Percentiles rank a stretch among this genome's conserved stretches.
Evolutionary conservation across 2,113 vertebrate genomes (phyloP).

Genomic region (Donacobius atricapilla): DNA sequence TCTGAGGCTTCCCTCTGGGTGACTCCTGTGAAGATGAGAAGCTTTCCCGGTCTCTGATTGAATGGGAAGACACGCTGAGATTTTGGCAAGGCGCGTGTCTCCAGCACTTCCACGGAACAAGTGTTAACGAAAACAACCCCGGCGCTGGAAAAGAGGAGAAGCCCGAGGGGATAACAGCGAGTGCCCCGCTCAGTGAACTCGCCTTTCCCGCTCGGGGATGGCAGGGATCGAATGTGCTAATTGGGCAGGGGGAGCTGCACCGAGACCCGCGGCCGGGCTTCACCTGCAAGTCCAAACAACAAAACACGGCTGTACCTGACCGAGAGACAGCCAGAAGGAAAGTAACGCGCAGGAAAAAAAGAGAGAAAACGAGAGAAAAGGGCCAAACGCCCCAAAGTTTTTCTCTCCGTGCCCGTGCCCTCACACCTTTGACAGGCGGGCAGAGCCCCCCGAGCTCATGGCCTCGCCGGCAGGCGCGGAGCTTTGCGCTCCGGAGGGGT

Average conservation of each 20-base stretch:
- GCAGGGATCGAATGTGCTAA: neutral
- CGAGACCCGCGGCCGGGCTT: neutral
- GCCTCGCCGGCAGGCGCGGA: neutral
- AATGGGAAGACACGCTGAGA: conserved; percentile 34
- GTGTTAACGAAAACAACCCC: neutral
- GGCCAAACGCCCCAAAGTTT: neutral
- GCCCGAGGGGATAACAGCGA: neutral
- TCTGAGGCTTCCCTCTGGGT: conserved; percentile 14
- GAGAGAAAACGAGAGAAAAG: rapidly evolving
- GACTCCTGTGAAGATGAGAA: conserved; percentile 28
- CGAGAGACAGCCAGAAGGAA: neutral
- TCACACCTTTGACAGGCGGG: neutral
- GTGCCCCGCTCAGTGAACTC: rapidly evolving
- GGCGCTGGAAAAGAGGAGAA: neutral
- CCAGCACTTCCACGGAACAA: neutral
- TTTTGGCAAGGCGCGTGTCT: conserved; percentile 8
- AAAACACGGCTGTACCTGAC: rapidly evolving
- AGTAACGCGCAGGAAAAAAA: rapidly evolving
- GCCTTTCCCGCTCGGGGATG: neutral
- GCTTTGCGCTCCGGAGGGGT: neutral
- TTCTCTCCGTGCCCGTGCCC: no score
- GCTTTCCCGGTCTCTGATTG: neutral
- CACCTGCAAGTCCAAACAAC: neutral
- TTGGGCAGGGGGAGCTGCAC: neutral
- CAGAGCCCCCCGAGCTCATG: neutral